Evolutionary conservation across 2,888 invertebrate genomes (phyloP).

Genomic region (Cosmorhoe ocellata): DNA sequence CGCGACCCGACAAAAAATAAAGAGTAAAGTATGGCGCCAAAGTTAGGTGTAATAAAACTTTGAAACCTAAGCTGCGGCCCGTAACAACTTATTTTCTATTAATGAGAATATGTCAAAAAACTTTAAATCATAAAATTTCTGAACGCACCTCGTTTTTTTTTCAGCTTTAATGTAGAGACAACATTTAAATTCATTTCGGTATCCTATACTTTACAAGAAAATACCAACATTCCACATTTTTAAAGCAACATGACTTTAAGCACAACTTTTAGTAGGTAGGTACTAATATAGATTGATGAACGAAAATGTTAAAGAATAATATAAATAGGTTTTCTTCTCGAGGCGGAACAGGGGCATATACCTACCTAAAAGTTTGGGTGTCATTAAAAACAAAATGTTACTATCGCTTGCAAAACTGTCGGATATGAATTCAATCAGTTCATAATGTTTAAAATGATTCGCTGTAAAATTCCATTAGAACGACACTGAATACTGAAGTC

Average conservation of each 20-base stretch:
- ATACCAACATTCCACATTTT: no score
- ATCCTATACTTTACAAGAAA: neutral
- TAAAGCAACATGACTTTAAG: no score
- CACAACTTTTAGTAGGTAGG: no score
- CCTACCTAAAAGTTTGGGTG: no score
- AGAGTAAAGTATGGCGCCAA: conserved; percentile 72
- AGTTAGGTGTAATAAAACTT: conserved; percentile 45
- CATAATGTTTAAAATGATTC: conserved; percentile 29
- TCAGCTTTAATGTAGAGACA: neutral
- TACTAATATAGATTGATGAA: no score
- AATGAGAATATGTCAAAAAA: conserved; percentile 1
- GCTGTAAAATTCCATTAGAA: conserved; percentile 41
- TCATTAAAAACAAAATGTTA: no score
- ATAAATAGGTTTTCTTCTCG: no score
- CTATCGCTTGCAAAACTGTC: neutral
- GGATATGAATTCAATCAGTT: conserved; percentile 18
- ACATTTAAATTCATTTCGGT: neutral
- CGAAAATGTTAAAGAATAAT: no score
- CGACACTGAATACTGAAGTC: conserved; percentile 43
- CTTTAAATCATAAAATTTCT: no score
- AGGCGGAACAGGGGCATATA: no score
- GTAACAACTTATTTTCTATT: conserved; percentile 24
- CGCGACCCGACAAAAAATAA: conserved; percentile 66
- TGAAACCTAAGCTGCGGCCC: conserved; percentile 13
- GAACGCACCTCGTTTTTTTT: no score